A percentile compares a stretch with the other conserved stretches of the same genome.
Evolutionary conservation across 2,797 vertebrate genomes (phyloP).

Genomic region (Sebastes iracundus): DNA sequence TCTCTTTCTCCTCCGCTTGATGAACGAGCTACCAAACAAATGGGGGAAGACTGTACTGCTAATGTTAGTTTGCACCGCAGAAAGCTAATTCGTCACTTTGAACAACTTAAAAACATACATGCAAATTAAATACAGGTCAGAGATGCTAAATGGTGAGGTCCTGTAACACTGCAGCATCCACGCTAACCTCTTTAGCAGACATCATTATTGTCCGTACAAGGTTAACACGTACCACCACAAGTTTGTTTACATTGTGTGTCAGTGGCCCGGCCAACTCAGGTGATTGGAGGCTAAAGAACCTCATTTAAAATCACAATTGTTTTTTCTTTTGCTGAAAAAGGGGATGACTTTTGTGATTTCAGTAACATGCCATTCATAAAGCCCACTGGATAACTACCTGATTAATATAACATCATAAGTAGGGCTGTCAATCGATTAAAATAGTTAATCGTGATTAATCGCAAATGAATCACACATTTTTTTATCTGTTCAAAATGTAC

Average conservation of each 20-base stretch:
- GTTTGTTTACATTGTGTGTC: not conserved
- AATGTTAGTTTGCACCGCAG: not conserved
- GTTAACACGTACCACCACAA: no score
- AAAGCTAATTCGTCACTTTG: not conserved
- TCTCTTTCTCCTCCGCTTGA: not conserved
- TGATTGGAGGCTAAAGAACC: not conserved
- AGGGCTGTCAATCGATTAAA: no score
- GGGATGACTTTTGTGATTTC: not conserved
- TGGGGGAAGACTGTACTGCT: not conserved
- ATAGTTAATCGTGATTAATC: no score
- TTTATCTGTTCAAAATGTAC: no score
- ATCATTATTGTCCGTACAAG: no score
- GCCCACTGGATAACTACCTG: not conserved
- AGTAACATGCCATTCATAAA: not conserved
- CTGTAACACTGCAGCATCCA: not conserved
- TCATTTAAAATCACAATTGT: not conserved
- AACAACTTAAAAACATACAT: not conserved
- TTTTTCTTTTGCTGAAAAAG: not conserved
- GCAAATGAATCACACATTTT: no score
- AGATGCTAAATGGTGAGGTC: not conserved
- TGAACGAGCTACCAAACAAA: not conserved
- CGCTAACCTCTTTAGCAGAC: no score
- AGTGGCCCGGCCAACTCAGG: no score
- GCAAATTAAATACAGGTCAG: not conserved
- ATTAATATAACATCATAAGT: not conserved